A percentile compares a stretch with the other conserved stretches of the same genome.
Conservation (phyloP, 2,888 invertebrate species). For the Nineta flava region DNA sequence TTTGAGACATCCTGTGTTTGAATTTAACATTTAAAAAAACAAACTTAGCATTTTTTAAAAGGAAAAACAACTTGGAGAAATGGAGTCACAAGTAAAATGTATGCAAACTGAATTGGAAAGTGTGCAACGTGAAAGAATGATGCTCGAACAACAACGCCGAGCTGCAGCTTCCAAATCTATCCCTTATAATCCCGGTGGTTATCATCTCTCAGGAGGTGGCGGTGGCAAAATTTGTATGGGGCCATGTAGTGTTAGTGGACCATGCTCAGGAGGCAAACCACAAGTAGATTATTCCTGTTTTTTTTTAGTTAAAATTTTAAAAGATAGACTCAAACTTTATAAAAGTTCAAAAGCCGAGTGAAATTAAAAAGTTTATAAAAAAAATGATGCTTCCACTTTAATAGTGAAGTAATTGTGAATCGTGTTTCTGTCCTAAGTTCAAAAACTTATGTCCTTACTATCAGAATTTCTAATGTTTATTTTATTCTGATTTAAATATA, state of each 20-base stretch:
- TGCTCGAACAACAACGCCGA: constrained; percentile 27
- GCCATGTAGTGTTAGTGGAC: too few relatives aligned
- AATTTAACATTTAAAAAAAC: neutral
- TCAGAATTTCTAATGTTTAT: too few relatives aligned
- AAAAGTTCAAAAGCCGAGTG: too few relatives aligned
- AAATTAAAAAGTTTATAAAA: too few relatives aligned
- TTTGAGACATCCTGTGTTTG: neutral
- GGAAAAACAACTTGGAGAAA: constrained; percentile 41
- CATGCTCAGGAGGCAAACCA: neutral
- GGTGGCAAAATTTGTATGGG: too few relatives aligned
- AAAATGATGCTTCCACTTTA: too few relatives aligned
- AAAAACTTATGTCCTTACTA: too few relatives aligned
- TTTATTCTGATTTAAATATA: too few relatives aligned
- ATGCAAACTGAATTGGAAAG: constrained; percentile 34
- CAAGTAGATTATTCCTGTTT: neutral
- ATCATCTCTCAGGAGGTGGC: neutral
- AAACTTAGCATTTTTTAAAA: constrained; percentile 18
- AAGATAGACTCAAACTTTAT: neutral
- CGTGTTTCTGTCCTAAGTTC: too few relatives aligned
- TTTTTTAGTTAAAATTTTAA: neutral
- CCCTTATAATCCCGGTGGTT: constrained; percentile 18
- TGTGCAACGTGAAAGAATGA: constrained; percentile 33
- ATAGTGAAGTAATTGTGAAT: too few relatives aligned
- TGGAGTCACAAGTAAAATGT: constrained; percentile 41
- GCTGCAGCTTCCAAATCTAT: neutral